phyloP scores from a whole-genome alignment of 1,140 invertebrate species.

The Arctopsyche grandis region DNA sequence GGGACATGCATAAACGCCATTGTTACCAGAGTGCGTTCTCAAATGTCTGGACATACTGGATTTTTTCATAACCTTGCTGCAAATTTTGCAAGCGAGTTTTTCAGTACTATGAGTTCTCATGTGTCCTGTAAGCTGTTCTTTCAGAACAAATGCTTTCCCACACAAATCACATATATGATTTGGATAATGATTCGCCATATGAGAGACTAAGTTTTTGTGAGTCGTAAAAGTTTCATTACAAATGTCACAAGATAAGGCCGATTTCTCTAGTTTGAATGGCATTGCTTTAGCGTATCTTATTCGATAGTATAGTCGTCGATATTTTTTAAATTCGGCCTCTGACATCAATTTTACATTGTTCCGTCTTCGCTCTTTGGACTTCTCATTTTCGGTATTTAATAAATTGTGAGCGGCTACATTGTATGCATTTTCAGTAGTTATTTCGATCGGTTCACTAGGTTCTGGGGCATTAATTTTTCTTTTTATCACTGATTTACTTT shows the following conservation, averaged over 20 bases:
- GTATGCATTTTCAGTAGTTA: conserved; percentile 31
- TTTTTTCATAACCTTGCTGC: conserved; percentile 37
- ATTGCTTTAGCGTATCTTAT: conserved; percentile 36
- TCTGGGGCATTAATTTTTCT: conserved; percentile 1
- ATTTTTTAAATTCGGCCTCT: conserved; percentile 25
- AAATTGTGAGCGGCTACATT: conserved; percentile 31
- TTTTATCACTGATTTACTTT: neutral
- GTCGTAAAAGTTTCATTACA: conserved; percentile 19
- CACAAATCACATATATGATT: conserved; percentile 58
- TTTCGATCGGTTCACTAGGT: neutral
- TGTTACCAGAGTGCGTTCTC: conserved; percentile 44
- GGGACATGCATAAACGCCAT: conserved; percentile 43
- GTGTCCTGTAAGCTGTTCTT: conserved; percentile 68
- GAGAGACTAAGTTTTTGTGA: conserved; percentile 7
- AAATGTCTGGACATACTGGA: conserved; percentile 45
- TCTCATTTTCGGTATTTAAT: neutral
- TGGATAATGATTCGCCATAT: conserved; percentile 28
- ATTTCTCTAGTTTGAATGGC: conserved; percentile 39
- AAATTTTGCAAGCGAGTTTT: conserved; percentile 58
- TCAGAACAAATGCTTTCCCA: conserved; percentile 60
- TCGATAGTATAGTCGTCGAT: conserved; percentile 38
- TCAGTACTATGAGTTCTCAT: conserved; percentile 82
- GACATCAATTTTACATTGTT: conserved; percentile 33
- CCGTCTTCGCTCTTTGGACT: neutral
- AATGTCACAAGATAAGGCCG: conserved; percentile 6